phyloP scores from a whole-genome alignment of 2,888 invertebrate species.

The Scaptomyza parva region DNA sequence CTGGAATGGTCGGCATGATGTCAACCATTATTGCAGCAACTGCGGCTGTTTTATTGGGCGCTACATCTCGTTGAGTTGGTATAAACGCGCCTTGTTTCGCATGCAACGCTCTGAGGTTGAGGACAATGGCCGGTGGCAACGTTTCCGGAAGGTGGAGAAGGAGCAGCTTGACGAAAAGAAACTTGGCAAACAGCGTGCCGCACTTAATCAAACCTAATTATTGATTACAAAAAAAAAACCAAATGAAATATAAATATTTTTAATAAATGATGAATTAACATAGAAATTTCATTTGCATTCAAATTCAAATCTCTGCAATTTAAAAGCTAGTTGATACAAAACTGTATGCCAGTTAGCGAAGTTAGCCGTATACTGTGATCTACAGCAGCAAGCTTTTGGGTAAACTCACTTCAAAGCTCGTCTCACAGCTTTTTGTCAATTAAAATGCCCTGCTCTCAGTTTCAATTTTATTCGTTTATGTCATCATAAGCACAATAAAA shows the following conservation, averaged over 20 bases:
- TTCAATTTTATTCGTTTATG: background rate
- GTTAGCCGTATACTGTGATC: background rate
- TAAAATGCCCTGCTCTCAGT: background rate
- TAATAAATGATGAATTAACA: too few species aligned
- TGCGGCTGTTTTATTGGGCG: conserved; percentile 84
- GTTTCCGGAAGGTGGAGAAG: conserved; percentile 74
- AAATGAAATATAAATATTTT: too few species aligned
- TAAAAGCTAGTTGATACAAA: background rate
- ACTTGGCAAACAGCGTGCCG: conserved; percentile 61
- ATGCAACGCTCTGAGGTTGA: conserved; percentile 77
- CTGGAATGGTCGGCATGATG: conserved; percentile 80
- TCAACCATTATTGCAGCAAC: conserved; percentile 82
- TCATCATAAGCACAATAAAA: background rate
- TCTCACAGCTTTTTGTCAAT: conserved; percentile 3
- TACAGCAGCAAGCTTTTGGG: background rate
- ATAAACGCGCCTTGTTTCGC: conserved; percentile 78
- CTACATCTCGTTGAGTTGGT: conserved; percentile 81
- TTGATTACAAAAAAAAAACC: too few species aligned
- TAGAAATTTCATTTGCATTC: too few species aligned
- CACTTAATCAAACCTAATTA: conserved; percentile 30
- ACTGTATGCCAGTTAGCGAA: background rate
- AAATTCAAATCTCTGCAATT: background rate
- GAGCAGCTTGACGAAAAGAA: conserved; percentile 75
- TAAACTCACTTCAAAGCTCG: conserved; percentile 12
- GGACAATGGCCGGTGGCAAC: conserved; percentile 72